Percentiles rank a stretch among this genome's conserved stretches.
These are phyloP conservation scores for Agrochola lota DNA, from an alignment of 2,888 invertebrate species.

Conservation along the genomic window DNA sequence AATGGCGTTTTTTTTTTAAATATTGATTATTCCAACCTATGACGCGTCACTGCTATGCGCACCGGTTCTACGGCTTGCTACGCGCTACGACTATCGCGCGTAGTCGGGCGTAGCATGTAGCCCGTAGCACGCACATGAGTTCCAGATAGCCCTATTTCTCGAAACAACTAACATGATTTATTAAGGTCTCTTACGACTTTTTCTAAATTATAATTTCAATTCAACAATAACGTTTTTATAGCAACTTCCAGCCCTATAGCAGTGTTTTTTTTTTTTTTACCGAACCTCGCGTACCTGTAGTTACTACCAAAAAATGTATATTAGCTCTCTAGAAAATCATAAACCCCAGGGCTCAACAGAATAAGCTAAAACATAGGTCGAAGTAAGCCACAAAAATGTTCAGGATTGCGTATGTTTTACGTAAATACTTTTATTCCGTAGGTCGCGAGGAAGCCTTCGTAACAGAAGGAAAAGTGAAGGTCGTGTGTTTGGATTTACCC, in stretches of 20 bases:
- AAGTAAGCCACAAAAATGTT: conserved; percentile 44
- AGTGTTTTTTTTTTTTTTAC: not conserved
- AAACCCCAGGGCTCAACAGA: conserved; percentile 29
- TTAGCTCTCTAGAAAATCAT: conserved; percentile 14
- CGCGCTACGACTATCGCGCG: not conserved
- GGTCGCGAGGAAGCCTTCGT: conserved; percentile 84
- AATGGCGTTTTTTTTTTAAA: too few relatives aligned
- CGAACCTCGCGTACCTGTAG: not conserved
- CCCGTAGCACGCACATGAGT: not conserved
- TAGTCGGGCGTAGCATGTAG: not conserved
- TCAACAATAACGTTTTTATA: not conserved
- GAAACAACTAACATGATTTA: not conserved
- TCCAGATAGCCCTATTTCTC: not conserved
- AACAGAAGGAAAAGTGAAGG: conserved; percentile 80
- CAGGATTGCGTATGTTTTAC: conserved; percentile 20
- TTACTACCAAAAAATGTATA: conserved; percentile 16
- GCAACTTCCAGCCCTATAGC: not conserved
- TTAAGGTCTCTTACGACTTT: not conserved
- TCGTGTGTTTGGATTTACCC: conserved; percentile 82
- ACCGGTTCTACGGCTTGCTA: conserved; percentile 1
- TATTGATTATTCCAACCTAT: not conserved
- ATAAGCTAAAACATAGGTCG: conserved; percentile 36
- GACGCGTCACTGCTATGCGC: not conserved
- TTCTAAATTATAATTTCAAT: not conserved
- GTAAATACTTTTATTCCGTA: conserved; percentile 65